A percentile compares a stretch with the other conserved stretches of the same genome.
phyloP scores from a whole-genome alignment of 1,140 invertebrate species.

The Helicoverpa armigera region DNA sequence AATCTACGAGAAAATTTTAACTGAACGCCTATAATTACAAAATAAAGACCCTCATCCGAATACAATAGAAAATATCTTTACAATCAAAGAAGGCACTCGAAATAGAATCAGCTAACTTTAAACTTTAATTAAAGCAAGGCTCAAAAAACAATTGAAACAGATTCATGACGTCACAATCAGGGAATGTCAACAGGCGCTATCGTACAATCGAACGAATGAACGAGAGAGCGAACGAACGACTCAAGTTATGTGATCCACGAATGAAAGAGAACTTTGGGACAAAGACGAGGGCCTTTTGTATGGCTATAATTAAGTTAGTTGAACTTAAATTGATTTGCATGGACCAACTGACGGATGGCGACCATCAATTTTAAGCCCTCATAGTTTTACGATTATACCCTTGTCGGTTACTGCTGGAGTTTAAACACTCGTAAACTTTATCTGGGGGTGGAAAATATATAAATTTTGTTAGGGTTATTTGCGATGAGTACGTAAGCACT shows the following conservation, averaged over 20 bases:
- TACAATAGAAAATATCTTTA: not conserved
- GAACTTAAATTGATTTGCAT: conserved; percentile 42
- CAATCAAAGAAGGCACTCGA: not conserved
- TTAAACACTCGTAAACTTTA: conserved; percentile 29
- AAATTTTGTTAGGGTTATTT: conserved; percentile 19
- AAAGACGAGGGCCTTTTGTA: conserved; percentile 41
- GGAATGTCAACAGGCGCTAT: conserved; percentile 24
- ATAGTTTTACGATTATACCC: conserved; percentile 17
- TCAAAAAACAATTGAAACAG: conserved; percentile 12
- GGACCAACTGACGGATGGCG: conserved; percentile 31
- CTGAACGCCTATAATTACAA: too few species aligned
- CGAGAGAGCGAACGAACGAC: conserved; percentile 24
- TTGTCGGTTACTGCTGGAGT: conserved; percentile 7
- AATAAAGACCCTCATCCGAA: too few species aligned
- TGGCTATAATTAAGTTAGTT: conserved; percentile 40
- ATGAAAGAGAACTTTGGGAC: conserved; percentile 41
- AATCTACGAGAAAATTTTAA: too few species aligned
- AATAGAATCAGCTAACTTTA: not conserved
- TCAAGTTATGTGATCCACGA: conserved; percentile 42
- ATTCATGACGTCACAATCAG: conserved; percentile 31
- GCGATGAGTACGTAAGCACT: not conserved
- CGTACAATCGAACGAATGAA: conserved; percentile 17
- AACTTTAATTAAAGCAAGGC: conserved; percentile 3
- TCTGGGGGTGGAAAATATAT: conserved; percentile 24
- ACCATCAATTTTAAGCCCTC: conserved; percentile 32